phyloP scores from a whole-genome alignment of 2,797 vertebrate genomes.

The Galagoides demidoff region DNA sequence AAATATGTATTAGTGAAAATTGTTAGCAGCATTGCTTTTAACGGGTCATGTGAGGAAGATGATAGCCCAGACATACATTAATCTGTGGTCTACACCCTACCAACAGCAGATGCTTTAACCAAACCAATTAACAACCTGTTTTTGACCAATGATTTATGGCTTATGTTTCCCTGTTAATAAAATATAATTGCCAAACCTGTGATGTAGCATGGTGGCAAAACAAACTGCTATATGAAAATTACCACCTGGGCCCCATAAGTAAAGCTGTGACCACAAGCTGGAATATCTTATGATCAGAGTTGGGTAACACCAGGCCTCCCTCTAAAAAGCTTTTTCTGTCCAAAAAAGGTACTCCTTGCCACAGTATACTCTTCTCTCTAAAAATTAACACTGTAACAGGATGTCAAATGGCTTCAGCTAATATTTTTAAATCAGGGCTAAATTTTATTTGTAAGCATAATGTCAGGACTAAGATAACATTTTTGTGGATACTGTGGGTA shows the following conservation, averaged over 20 bases:
- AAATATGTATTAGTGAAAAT: constrained; percentile 63
- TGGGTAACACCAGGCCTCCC: background rate
- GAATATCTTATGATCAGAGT: background rate
- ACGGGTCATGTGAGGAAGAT: constrained; percentile 76
- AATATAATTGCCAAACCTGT: constrained; percentile 43
- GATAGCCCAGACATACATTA: constrained; percentile 57
- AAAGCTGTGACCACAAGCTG: fast-evolving
- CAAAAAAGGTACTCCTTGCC: constrained; percentile 63
- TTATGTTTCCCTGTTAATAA: constrained; percentile 60
- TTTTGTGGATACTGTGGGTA: constrained; percentile 80
- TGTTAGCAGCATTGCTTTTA: constrained; percentile 69
- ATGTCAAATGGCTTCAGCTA: constrained; percentile 81
- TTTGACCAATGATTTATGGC: constrained; percentile 50
- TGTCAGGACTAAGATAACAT: constrained; percentile 84
- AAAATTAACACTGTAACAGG: constrained; percentile 81
- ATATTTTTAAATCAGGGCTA: constrained; percentile 83
- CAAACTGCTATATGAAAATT: constrained; percentile 45
- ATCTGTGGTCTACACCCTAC: constrained; percentile 20
- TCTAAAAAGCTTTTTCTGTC: background rate
- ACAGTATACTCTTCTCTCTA: constrained; percentile 71
- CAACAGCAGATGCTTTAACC: constrained; percentile 57
- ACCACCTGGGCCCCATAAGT: fast-evolving
- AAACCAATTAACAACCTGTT: constrained; percentile 68
- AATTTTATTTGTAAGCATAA: constrained; percentile 82
- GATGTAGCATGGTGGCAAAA: background rate